Evolutionary conservation across 2,888 invertebrate genomes (phyloP), one percentile per base, ranked within the genome.

Genomic region (Eustalomyia histrio): DNA sequence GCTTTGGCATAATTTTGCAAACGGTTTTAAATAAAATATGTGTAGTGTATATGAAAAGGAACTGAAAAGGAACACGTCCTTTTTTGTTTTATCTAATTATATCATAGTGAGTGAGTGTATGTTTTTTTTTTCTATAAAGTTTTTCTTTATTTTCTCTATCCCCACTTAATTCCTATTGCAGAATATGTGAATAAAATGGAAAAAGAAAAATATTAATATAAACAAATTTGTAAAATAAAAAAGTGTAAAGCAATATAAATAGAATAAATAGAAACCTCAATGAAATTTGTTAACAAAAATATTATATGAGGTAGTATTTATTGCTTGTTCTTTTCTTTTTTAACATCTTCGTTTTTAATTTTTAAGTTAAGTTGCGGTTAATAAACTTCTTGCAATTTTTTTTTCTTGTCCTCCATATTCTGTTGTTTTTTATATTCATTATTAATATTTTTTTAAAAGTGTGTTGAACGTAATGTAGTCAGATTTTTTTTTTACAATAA

Each of bases 1-100:
- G 78, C 80, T 81, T 79, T 81, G 81, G 81, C 81, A 81, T 81
- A 81, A 81, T 79, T 81, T 81, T 75, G 81, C 81, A 81, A 81
- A 68, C 69, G 24, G 33, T 75, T 63, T 16, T 61, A 75, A 73
- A 53, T 50, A 60, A 69, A 68, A 43, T 21, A 68, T 57, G 67
- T 47, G 8, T 29, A 29, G 58, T 68, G 12, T 67, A 16, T 18
- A 17, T 24, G 67, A 65, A 69, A 74, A 71, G 60, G 69, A 75
- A 75, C 52, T 67, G 35, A 67, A 68, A 76, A 67, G 80, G 67
- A 81, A 65, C 61, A 71, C 71, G 68, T 75, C 81, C 79, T 81
- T 81, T 71, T 73, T 21, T 53, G 47, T 17, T 47, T 53, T 55
- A 21, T 18, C 5, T 24, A 53, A 29, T 24, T 29, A 1, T 4